Percentiles rank a stretch among this genome's conserved stretches.
phyloP scores from a whole-genome alignment of 64 coral and sea anemone species.

The Actinia equina region DNA sequence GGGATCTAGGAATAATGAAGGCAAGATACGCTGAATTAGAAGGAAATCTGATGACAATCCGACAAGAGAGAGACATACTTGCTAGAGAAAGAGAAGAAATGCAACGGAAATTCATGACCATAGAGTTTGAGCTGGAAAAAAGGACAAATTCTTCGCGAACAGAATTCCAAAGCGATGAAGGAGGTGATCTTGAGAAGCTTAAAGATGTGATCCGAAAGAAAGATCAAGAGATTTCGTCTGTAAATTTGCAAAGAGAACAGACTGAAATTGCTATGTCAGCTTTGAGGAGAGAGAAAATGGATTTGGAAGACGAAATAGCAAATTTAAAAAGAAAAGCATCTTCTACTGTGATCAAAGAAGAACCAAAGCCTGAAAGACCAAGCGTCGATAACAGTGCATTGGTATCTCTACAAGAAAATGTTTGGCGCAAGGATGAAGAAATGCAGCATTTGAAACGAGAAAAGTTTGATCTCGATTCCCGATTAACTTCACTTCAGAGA shows the following conservation, averaged over 20 bases:
- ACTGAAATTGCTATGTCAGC: conserved; percentile 63
- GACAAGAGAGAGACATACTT: conserved; percentile 58
- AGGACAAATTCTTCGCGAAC: background rate
- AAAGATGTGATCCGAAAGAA: conserved; percentile 63
- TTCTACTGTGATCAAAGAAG: background rate
- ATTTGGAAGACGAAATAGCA: conserved; percentile 73
- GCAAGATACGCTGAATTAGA: conserved; percentile 65
- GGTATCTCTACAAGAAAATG: conserved; percentile 49
- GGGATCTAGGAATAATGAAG: conserved; percentile 48
- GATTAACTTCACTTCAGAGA: conserved; percentile 57
- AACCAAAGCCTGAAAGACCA: conserved; percentile 12
- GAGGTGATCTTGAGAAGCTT: conserved; percentile 20
- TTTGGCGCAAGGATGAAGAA: conserved; percentile 58
- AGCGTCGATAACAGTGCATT: conserved; percentile 40
- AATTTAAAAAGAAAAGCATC: conserved; percentile 41
- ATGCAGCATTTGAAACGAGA: conserved; percentile 53
- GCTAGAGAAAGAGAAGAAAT: conserved; percentile 59
- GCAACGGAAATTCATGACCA: conserved; percentile 58
- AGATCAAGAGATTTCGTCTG: conserved; percentile 58
- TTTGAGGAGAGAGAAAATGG: conserved; percentile 65
- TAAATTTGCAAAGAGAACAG: conserved; percentile 67
- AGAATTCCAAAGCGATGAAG: background rate
- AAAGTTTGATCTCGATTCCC: conserved; percentile 63
- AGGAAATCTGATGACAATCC: conserved; percentile 30
- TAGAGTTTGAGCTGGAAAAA: conserved; percentile 40